Percentiles rank a stretch among this genome's conserved stretches.
These are phyloP conservation scores for Parus major DNA, from an alignment of 2,113 vertebrate genomes.

Conservation along the genomic window DNA sequence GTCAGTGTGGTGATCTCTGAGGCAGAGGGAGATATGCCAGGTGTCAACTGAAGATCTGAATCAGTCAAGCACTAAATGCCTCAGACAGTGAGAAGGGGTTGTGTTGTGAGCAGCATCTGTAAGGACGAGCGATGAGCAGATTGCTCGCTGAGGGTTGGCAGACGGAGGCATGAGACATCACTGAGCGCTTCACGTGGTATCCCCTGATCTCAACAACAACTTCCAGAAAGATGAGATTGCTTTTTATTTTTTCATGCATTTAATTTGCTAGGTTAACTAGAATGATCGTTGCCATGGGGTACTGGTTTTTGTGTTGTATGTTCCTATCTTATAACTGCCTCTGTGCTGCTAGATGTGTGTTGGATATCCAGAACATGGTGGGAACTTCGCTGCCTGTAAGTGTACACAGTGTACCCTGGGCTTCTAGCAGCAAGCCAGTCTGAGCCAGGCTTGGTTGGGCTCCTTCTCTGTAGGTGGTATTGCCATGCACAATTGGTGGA, in stretches of 20 bases:
- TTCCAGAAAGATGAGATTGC: neutral
- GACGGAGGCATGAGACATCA: neutral
- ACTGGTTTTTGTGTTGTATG: neutral
- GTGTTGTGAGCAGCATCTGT: neutral
- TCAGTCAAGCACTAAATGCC: conserved; percentile 35
- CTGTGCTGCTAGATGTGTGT: neutral
- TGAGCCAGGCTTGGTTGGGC: conserved; percentile 1
- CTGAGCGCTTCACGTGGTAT: accelerated
- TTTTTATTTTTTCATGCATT: neutral
- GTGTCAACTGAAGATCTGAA: conserved; percentile 34
- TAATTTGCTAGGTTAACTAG: neutral
- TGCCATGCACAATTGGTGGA: neutral
- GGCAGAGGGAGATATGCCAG: neutral
- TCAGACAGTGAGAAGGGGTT: neutral
- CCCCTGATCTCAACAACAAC: neutral
- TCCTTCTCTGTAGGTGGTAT: neutral
- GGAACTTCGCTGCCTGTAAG: neutral
- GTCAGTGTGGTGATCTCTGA: neutral
- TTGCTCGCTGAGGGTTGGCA: neutral
- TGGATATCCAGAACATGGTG: neutral
- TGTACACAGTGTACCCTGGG: neutral
- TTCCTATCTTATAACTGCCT: neutral
- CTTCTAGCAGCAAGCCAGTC: neutral
- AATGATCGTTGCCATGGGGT: accelerated
- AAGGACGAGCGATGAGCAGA: neutral